These are phyloP conservation scores for Rambutsinella grinnellia DNA, from an alignment of 2,888 invertebrate genomes.

Conservation along the genomic window DNA sequence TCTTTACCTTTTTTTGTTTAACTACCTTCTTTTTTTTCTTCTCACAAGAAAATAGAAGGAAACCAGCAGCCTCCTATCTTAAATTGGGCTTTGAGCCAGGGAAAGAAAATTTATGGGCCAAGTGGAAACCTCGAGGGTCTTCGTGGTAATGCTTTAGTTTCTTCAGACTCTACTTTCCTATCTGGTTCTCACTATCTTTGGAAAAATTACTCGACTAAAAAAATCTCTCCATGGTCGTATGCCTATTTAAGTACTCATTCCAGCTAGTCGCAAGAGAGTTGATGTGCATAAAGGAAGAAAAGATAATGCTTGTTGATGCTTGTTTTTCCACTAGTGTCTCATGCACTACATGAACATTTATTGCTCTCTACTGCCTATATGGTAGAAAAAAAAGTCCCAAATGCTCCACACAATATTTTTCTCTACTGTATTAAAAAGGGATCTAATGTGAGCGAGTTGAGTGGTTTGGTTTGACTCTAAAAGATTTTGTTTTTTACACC, in stretches of 20 bases:
- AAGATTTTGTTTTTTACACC: slow-evolving; percentile 13
- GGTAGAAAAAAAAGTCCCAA: background rate
- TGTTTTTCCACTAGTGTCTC: background rate
- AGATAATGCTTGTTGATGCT: slow-evolving; percentile 8
- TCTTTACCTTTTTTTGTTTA: slow-evolving; percentile 46
- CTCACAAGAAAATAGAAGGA: background rate
- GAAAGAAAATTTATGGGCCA: slow-evolving; percentile 54
- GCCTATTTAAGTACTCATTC: background rate
- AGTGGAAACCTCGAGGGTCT: slow-evolving; percentile 55
- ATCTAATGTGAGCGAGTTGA: background rate
- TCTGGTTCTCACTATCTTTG: slow-evolving; percentile 34
- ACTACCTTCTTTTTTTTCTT: slow-evolving; percentile 44
- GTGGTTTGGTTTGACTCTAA: background rate
- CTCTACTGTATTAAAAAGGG: background rate
- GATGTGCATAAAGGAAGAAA: background rate
- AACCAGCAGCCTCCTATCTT: slow-evolving; percentile 29
- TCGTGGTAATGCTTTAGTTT: slow-evolving; percentile 46
- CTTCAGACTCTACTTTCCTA: slow-evolving; percentile 13
- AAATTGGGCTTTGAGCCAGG: slow-evolving; percentile 53
- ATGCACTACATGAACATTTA: background rate
- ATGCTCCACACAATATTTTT: background rate
- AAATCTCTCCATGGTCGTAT: background rate
- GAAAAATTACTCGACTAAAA: background rate
- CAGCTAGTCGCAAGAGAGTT: background rate
- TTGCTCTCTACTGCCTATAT: background rate